These are phyloP conservation scores for Hoplodrina ambigua DNA, from an alignment of 2,888 invertebrate species.

Conservation along the genomic window DNA sequence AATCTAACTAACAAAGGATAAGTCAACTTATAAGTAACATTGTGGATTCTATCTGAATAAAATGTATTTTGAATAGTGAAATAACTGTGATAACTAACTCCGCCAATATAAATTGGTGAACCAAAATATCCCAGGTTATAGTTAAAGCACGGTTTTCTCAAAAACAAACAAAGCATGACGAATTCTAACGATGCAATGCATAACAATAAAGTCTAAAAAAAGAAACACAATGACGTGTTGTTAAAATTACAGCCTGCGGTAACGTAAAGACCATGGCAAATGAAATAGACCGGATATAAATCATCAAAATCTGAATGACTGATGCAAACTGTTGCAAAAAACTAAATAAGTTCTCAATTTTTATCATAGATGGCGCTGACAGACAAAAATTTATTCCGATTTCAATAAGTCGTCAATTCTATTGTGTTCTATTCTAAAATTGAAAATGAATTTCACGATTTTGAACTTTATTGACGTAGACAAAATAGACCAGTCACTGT, in stretches of 20 bases:
- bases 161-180: slow-evolving; percentile 42
- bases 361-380: slow-evolving; percentile 62
- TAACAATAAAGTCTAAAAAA: slow-evolving; percentile 20
- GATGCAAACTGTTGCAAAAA: slow-evolving; percentile 13
- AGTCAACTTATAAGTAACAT: too few relatives aligned
- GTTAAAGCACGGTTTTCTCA: slow-evolving; percentile 17
- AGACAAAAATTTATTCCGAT: background rate
- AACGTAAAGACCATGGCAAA: slow-evolving; percentile 49
- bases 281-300: slow-evolving; percentile 48
- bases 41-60: too few relatives aligned
- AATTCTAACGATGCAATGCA: slow-evolving; percentile 9
- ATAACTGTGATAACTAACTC: slow-evolving; percentile 4
- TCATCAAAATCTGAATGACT: slow-evolving; percentile 36
- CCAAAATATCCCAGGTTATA: slow-evolving; percentile 11
- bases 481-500: background rate
- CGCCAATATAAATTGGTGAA: background rate
- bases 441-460: slow-evolving; percentile 23
- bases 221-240: slow-evolving; percentile 9
- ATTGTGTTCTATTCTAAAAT: slow-evolving; percentile 5
- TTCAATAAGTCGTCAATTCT: background rate
- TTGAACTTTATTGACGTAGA: slow-evolving; percentile 2
- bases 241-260: slow-evolving; percentile 18
- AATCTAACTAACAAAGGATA: too few relatives aligned
- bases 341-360: slow-evolving; percentile 36
- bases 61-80: background rate